Base-by-base conservation (phyloP, 1,140 invertebrate genomes). In the Hypsibius dujardini region DNA sequence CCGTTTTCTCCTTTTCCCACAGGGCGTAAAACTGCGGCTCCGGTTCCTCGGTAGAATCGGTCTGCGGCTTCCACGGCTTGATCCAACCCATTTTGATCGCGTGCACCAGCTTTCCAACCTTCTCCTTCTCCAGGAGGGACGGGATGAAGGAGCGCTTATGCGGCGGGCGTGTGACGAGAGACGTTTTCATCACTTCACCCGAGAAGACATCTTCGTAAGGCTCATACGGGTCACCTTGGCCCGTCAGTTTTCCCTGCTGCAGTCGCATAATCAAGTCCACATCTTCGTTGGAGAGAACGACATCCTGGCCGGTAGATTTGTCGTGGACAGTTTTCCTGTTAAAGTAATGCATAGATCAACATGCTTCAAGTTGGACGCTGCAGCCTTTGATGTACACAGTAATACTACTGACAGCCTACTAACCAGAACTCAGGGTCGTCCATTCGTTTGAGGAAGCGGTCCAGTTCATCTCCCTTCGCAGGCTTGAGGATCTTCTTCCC, bases 41-140 rank as follows among this genome's bases (percentile, higher is more conserved):
- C 45, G 76, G 74, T 72, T 81, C 76, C 47, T 81, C 76, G 72
- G 78, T 75, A 69, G 75, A 74, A 50, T 76, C 74, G 69, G 75
- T 76, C 70, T 74, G 74, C 59, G 76, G 75, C 46, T 75, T 76
- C 46, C 76, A 81, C 0, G 88, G 89, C 80, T 95, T 95, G 77
- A 92, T 89, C 90, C 91, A 94, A 67, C 94, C 94, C 89, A 93
- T 90, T 82, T 94, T 94, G 3, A 98, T 84, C n/a, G 92, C 90
- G 80, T 94, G 88, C n/a, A 95, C 90, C 75, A 94, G 83, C 78
- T 87, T 87, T 3, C 87, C 86, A 1, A 96, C 85, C 78, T 87
- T 86, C 75, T 82, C 84, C 73, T 86, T 79, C 75, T 97, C 94
- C 73, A 84, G 82, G 76, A 86, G 86, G 2, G 92, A 96, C 2